Evolutionary conservation across 2,113 vertebrate species (phyloP).

Genomic region (Phainopepla nitens): DNA sequence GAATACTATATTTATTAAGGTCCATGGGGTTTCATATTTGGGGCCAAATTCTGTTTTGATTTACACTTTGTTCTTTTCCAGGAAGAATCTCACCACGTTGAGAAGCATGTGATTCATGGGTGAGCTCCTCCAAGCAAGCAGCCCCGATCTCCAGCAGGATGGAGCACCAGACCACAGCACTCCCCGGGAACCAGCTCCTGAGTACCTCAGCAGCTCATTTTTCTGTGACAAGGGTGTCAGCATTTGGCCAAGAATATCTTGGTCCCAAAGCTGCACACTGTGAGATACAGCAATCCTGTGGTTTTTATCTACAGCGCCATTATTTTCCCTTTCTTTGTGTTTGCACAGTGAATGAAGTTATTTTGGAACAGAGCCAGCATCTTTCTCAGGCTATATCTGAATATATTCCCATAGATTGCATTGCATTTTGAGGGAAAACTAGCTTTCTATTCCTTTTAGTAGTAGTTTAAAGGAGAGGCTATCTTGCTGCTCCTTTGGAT

Average conservation of each 20-base stretch:
- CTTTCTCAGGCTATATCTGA: not conserved
- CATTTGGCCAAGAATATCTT: not conserved
- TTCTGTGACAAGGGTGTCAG: not conserved
- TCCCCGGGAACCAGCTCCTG: not conserved
- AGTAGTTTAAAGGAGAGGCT: not conserved
- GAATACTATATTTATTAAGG: not conserved
- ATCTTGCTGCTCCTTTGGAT: not conserved
- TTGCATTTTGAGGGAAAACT: not conserved
- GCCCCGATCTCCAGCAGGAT: fast-evolving
- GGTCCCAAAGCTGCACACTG: not conserved
- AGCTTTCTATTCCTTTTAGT: not conserved
- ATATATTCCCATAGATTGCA: slow-evolving; percentile 1
- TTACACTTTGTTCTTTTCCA: not conserved
- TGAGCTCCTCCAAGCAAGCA: not conserved
- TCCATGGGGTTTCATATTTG: not conserved
- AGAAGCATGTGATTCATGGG: not conserved
- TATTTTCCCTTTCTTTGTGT: slow-evolving; percentile 31
- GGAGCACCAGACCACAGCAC: not conserved
- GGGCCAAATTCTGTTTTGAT: not conserved
- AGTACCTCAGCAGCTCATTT: not conserved
- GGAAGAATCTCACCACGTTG: fast-evolving
- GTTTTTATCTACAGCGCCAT: slow-evolving; percentile 28
- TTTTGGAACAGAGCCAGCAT: slow-evolving; percentile 10
- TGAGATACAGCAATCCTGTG: not conserved
- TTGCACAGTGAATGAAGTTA: slow-evolving; percentile 36